phyloP scores from a whole-genome alignment of 1,140 invertebrate genomes.

The Lordiphosa collinella region DNA sequence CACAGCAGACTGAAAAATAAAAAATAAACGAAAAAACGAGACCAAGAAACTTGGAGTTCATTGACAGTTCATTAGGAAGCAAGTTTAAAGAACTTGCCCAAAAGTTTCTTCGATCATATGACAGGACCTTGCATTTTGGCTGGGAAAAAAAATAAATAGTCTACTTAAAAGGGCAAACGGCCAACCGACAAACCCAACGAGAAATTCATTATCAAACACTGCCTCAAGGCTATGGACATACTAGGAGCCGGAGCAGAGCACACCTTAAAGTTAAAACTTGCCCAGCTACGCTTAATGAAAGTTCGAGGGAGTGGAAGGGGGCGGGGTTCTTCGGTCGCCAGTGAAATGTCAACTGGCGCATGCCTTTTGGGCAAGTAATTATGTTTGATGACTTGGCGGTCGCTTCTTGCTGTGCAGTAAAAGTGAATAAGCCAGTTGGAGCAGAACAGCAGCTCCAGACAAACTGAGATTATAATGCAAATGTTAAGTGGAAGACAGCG shows the following conservation, averaged over 20 bases:
- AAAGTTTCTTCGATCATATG: constrained; percentile 26
- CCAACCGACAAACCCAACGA: constrained; percentile 3
- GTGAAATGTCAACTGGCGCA: constrained; percentile 61
- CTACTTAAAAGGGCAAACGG: constrained; percentile 34
- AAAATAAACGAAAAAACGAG: constrained; percentile 29
- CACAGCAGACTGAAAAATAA: constrained; percentile 21
- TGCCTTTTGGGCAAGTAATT: constrained; percentile 68
- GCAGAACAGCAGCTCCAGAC: constrained; percentile 6
- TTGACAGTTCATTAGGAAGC: constrained; percentile 43
- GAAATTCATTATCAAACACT: constrained; percentile 60
- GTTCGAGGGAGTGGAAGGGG: neutral
- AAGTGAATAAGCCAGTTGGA: constrained; percentile 24
- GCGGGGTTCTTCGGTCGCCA: constrained; percentile 14
- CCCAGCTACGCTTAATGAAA: constrained; percentile 41
- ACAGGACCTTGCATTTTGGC: constrained; percentile 1
- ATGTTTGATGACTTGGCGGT: constrained; percentile 60
- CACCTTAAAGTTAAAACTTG: constrained; percentile 47
- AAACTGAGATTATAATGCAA: constrained; percentile 44
- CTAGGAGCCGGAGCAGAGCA: neutral
- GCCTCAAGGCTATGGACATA: constrained; percentile 23
- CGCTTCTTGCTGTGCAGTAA: constrained; percentile 15
- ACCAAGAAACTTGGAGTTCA: constrained; percentile 33
- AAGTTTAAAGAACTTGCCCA: constrained; percentile 7
- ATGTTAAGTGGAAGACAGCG: constrained; percentile 27
- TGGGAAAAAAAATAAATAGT: constrained; percentile 24